A percentile compares a stretch with the other conserved stretches of the same genome.
Conservation (phyloP, 1,140 invertebrate species). For the Caenorhabditis brenneri region DNA sequence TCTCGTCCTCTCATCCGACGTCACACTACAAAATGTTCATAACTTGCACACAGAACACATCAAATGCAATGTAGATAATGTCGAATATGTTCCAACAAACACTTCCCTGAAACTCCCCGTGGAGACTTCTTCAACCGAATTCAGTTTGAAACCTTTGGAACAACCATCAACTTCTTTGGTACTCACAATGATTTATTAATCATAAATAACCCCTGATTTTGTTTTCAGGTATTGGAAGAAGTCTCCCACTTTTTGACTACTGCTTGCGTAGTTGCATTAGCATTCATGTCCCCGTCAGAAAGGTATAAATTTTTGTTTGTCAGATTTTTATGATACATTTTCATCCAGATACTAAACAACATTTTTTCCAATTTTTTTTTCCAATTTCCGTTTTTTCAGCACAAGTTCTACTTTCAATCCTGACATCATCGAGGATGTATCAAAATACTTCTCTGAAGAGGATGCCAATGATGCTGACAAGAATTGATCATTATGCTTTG, state of each 20-base stretch:
- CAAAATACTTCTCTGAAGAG: neutral
- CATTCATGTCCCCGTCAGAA: conserved; percentile 19
- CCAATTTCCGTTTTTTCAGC: neutral
- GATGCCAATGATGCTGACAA: neutral
- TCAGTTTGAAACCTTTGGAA: conserved; percentile 14
- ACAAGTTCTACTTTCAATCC: neutral
- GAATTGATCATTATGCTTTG: neutral
- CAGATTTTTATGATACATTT: neutral
- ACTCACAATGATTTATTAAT: neutral
- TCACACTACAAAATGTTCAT: neutral
- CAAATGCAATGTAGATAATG: neutral
- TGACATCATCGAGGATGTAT: conserved; percentile 6
- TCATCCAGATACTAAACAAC: neutral
- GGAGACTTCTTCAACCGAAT: neutral
- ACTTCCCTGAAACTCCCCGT: neutral
- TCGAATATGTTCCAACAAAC: neutral
- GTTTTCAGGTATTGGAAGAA: neutral
- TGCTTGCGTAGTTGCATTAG: neutral
- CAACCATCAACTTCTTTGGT: conserved; percentile 16
- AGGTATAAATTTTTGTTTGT: neutral
- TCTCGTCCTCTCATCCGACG: no score
- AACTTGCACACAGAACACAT: neutral
- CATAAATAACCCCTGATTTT: neutral
- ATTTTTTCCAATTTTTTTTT: neutral
- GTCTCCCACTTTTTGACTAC: neutral